Percentiles rank a stretch among this genome's conserved stretches.
These are phyloP conservation scores for Prunella strophiata DNA, from an alignment of 2,797 vertebrate genomes.

Conservation along the genomic window DNA sequence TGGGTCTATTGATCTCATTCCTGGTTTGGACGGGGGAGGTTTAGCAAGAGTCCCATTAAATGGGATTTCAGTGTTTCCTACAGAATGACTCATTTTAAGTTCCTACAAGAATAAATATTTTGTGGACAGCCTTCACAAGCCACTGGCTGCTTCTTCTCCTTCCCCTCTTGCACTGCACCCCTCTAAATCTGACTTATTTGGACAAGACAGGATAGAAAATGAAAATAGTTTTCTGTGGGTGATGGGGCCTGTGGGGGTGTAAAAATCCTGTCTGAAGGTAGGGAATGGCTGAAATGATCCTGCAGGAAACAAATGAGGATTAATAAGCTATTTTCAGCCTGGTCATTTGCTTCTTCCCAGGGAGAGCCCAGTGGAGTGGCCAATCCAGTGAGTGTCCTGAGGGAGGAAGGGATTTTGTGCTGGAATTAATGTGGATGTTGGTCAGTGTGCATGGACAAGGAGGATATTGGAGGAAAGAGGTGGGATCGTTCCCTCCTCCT, in stretches of 20 bases:
- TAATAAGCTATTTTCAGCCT: background rate
- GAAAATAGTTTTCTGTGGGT: accelerated
- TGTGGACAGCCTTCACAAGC: accelerated
- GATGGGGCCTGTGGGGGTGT: background rate
- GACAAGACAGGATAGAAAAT: background rate
- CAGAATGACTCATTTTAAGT: background rate
- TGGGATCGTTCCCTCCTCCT: background rate
- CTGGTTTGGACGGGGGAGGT: background rate
- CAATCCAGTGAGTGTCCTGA: accelerated
- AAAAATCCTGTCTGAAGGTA: background rate
- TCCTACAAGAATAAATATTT: background rate
- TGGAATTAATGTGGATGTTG: background rate
- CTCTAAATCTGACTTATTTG: background rate
- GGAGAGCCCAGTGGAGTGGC: background rate
- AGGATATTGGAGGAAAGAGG: background rate
- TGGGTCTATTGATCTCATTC: accelerated
- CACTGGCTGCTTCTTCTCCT: background rate
- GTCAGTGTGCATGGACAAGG: background rate
- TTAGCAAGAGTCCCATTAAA: background rate
- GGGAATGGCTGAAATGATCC: background rate
- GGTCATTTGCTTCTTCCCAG: background rate
- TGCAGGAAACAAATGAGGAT: background rate
- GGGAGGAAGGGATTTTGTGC: background rate
- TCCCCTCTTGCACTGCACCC: accelerated
- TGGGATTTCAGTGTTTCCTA: background rate